Base-by-base conservation (phyloP, 2,888 invertebrate species). In the Drosophila kuntzei region DNA sequence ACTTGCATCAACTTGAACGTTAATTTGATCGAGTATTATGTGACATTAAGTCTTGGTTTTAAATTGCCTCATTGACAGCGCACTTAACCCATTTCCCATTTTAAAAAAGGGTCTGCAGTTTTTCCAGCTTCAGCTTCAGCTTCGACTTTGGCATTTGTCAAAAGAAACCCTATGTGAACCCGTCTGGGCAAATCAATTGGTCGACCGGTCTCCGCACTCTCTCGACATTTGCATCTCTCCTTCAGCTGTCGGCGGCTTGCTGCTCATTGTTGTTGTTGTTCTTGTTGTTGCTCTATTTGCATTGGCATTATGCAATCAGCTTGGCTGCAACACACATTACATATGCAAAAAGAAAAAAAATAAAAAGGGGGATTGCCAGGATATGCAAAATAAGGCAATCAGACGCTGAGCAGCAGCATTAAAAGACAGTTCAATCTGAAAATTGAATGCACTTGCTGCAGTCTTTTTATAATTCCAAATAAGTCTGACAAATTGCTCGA, bases 11-110 rank as follows among this genome's bases (percentile, higher is more conserved):
- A 87, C 71, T 86, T 82, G 29, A 79, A 54, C 65, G 54, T 72
- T 86, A 82, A 87, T 87, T 83, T 83, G 83, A 87, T 83, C 87
- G 86, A 87, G 86, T 76, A 87, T 82, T 65, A 69, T 79, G 71
- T 86, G 86, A 71, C 80, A 84, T 61, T 57, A 50, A 70, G 77
- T 47, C 74, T 32, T 14, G 39, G 16, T 32, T 74, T 25, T 50
- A 41, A 65, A 43, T 37, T 12, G 39, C 39, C 39, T 41, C 39
- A 41, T 41, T 41, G 39, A 41, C 39, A 41, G 36, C 27, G 20
- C 53, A 60, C 77, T 76, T 75, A 77, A 67, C 72, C 77, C 72
- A 37, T 55, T 54, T 54, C n/a, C 5, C 36, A 3, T 1, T 9
- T 37, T 7, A 3, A 18, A 61, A 58, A 67, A 41, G 72, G 72